Percentiles rank a stretch among this genome's conserved stretches.
phyloP scores from a whole-genome alignment of 2,888 invertebrate species.

The Patella caerulea region DNA sequence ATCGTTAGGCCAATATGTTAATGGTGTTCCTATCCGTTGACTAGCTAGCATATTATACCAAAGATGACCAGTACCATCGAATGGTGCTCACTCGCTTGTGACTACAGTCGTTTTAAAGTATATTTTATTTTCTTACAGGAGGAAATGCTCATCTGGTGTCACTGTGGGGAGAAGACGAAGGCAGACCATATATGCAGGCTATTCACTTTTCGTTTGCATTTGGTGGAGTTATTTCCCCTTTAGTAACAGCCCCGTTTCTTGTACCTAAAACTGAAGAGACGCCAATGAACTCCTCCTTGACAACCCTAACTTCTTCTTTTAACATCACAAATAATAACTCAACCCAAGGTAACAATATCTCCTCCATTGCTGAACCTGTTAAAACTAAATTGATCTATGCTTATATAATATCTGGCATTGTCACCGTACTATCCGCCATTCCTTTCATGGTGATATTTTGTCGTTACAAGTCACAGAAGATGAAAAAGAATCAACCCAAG shows the following conservation, averaged over 20 bases:
- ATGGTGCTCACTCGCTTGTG: too few species aligned
- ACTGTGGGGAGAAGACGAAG: constrained; percentile 62
- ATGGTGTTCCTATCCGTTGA: too few species aligned
- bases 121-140: constrained; percentile 41
- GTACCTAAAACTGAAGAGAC: constrained; percentile 28
- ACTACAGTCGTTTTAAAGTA: too few species aligned
- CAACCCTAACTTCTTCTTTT: neutral
- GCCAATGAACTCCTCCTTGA: neutral
- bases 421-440: constrained; percentile 6
- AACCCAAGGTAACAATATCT: constrained; percentile 1
- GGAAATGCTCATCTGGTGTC: constrained; percentile 69
- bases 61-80: too few species aligned
- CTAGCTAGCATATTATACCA: too few species aligned
- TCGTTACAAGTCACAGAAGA: neutral
- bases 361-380: neutral
- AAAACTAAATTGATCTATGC: constrained; percentile 17
- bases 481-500: neutral
- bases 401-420: constrained; percentile 18
- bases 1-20: too few species aligned
- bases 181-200: constrained; percentile 72
- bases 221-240: constrained; percentile 72
- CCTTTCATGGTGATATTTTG: too few species aligned
- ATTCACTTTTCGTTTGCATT: constrained; percentile 73
- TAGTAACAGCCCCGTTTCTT: constrained; percentile 72
- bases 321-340: constrained; percentile 11